A percentile compares a stretch with the other conserved stretches of the same genome.
Conservation (phyloP, 2,888 invertebrate genomes). For the Apoda limacodes region DNA sequence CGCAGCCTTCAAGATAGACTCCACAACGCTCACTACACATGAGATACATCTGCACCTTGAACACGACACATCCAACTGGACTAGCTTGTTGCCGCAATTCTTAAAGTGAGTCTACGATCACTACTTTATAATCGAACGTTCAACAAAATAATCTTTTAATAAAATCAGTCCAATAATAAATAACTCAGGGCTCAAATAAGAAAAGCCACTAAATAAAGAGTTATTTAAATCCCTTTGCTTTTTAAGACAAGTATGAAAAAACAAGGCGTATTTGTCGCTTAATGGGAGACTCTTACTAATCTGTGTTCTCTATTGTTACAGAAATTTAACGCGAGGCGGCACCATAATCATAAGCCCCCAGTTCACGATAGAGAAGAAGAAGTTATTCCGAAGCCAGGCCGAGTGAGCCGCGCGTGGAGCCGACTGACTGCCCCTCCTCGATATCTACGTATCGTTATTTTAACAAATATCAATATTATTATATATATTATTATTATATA, state of each 20-base stretch:
- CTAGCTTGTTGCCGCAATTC: slow-evolving; percentile 87
- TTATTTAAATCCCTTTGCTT: too few species aligned
- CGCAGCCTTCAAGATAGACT: slow-evolving; percentile 88
- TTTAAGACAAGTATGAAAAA: too few species aligned
- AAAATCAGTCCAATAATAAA: too few species aligned
- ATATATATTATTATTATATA: slow-evolving; percentile 64
- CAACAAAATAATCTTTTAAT: too few species aligned
- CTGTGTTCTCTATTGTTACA: slow-evolving; percentile 52
- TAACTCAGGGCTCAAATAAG: too few species aligned
- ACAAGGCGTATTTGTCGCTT: too few species aligned
- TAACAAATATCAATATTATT: slow-evolving; percentile 68
- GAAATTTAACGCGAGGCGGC: slow-evolving; percentile 87
- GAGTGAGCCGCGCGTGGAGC: slow-evolving; percentile 57
- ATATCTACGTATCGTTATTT: slow-evolving; percentile 66
- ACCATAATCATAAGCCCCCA: slow-evolving; percentile 91
- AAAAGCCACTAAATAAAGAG: too few species aligned
- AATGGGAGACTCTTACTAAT: slow-evolving; percentile 4
- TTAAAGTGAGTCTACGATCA: slow-evolving; percentile 80
- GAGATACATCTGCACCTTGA: slow-evolving; percentile 90
- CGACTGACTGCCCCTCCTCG: slow-evolving; percentile 66
- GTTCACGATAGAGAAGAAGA: slow-evolving; percentile 91
- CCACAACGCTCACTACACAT: slow-evolving; percentile 89
- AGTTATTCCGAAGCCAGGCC: slow-evolving; percentile 84
- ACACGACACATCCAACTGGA: slow-evolving; percentile 90
- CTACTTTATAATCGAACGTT: too few species aligned